Base-by-base conservation (phyloP, 2,113 vertebrate species). In the Zosterops lateralis region DNA sequence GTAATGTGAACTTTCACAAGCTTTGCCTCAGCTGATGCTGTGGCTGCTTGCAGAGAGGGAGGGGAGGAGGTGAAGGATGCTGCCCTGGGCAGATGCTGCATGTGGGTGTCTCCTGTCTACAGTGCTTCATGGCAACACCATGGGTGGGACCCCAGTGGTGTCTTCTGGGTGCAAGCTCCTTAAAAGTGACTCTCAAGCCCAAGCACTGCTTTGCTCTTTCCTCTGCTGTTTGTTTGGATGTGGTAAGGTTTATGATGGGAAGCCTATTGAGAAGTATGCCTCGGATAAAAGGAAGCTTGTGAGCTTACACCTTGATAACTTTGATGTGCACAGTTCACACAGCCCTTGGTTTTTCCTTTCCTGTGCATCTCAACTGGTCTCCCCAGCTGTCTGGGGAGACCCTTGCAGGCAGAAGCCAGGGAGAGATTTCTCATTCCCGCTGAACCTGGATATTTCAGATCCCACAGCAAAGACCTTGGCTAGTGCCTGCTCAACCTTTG, bases 51-150 rank as follows among this genome's bases (percentile, higher is more conserved):
- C 47, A 60, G 71, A 47, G 36, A 53, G 13, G 25, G 29, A 70
- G n/a, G 25, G 31, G 25, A 90, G 44, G 48, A 71, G 48, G n/a
- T 29, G 62, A 62, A 56, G 26, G 71, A 34, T 34, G 48, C 40
- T 57, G 50, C 50, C 34, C 20, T 21, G 29, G 36, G 64, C 11
- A 14, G 31, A 38, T 2, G 3, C 50, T 42, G 71, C 40, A 3
- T 22, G 40, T 32, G 2, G 5, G 12, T 26, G 9, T 26, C 20
- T n/a, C 12, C 42, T 57, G 12, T 36, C n/a, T n/a, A 4, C 0
- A 0, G 29, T 4, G 2, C n/a, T 79, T 40, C 10, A 4, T 2
- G 2, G 44, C 58, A 91, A 53, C 68, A 71, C 32, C 3, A 0
- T 3, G 38, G 24, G 2, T 20, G 29, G 42, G 32, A 83, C 45